Evolutionary conservation across 2,888 invertebrate species (phyloP), one percentile per base, ranked within the genome.

Genomic region (Urechis unicinctus): DNA sequence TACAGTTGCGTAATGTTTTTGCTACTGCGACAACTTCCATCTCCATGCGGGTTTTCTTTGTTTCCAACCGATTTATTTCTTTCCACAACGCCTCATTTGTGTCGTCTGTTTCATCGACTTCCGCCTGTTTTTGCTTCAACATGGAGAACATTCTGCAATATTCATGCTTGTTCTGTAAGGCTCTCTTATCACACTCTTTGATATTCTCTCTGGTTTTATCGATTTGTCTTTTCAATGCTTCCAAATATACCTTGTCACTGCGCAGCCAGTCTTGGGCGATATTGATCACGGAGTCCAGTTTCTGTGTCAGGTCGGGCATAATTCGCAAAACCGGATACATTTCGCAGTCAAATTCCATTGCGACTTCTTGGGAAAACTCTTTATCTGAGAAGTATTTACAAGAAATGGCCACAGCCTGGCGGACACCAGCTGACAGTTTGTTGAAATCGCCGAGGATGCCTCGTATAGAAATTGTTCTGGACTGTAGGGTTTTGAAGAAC

Each of bases 211-310:
- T 50, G 13, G 51, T 54, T 13, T 41, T 26, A 24, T 57, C 54
- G 2, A 54, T 50, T 22, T 54, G 45, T 30, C 46, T 54, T 42
- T 54, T 36, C 1, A 57, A 21, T 26, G 54, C 29, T 22, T 54
- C 51, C 1, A 54, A 4, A 26, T 57, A 57, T 1, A 57, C 54
- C 31, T 50, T 57, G 31, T 57, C 57, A 51, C 57, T 57, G 17
- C 57, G 6, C 21, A 57, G 51, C 57, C 57, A 57, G 36, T 57
- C 57, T 21, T 50, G 51, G 2, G 48, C 51, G 22, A 47, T 50
- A 44, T 46, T 51, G n/a, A 43, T 31, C 1, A 46, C 43, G 17
- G 42, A 29, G n/a, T 54, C 50, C 2, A 57, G 45, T 29, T 57
- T 57, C 51, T 57, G 54, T 1, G 51, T 50, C 25, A 57, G 21